Base-by-base conservation (phyloP, 2,113 vertebrate genomes). In the Platysternon megacephalum region DNA sequence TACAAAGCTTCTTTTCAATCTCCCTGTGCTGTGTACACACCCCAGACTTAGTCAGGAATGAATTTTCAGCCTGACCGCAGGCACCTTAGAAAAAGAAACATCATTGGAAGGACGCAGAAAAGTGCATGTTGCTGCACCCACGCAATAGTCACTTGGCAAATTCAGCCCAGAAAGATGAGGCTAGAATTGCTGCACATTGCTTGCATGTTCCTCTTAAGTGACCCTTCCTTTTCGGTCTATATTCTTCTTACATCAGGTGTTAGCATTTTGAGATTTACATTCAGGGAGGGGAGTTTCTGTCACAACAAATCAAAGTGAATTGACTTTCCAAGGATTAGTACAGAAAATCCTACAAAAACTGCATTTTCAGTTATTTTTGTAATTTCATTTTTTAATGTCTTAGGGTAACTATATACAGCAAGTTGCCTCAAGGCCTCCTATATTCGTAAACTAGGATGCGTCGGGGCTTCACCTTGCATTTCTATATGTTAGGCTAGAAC, bases 221-320 rank as follows among this genome's bases (percentile, higher is more conserved):
- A 89, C 19, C 68, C 52, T 48, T 0, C 0, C 0, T 74, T 0
- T 0, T 29, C 61, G 1, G 21, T 4, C 55, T 65, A 24, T 39
- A 83, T 28, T 80, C 84, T 82, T 81, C 89, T 0, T 0, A 2
- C 14, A 3, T 39, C 3, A 82, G 81, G 68, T 0, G 0, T 48
- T 26, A 55, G 74, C 5, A 87, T 12, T 82, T 84, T 84, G 84
- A 21, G 79, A 86, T 35, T 86, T 89, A 10, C 5, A 76, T 35
- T 68, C 29, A 32, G 74, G 91, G 55, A 68, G 68, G 72, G 82
- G 32, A 82, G 51, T 32, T 89, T 88, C 79, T 91, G 84, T 90
- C 93, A 95, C 86, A 92, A 44, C 79, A 51, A 3, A 53, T 88
- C 52, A 61, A 29, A 44, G 82, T 72, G 79, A 83, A 65, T 52